Evolutionary conservation across 2,113 vertebrate genomes (phyloP).

Genomic region (Chloropsis cyanopogon): DNA sequence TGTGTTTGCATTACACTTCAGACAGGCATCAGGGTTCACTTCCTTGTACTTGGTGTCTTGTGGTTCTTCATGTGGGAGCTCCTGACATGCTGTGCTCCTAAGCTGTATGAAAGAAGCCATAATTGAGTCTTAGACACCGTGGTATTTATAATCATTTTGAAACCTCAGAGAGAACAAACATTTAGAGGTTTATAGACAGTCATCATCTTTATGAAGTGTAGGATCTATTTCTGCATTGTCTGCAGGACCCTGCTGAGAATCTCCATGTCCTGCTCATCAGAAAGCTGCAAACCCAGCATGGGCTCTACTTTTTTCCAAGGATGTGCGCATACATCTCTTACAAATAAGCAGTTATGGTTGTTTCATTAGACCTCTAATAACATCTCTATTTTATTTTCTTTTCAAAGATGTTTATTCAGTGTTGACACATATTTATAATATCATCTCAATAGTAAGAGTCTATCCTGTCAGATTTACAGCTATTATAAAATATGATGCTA

Average conservation of each 20-base stretch:
- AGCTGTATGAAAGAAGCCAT: neutral
- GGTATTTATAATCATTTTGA: slow-evolving; percentile 12
- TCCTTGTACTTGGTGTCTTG: neutral
- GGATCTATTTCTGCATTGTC: neutral
- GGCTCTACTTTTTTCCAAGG: neutral
- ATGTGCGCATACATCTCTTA: neutral
- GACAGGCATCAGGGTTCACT: neutral
- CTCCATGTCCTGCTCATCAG: neutral
- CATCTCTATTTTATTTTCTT: slow-evolving; percentile 47
- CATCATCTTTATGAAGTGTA: slow-evolving; percentile 37
- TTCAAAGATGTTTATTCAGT: slow-evolving; percentile 30
- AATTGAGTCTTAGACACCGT: neutral
- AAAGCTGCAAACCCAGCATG: slow-evolving; percentile 42
- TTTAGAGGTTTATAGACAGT: slow-evolving; percentile 11
- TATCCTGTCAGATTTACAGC: slow-evolving; percentile 40
- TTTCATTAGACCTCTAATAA: slow-evolving; percentile 51
- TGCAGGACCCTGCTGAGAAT: slow-evolving; percentile 45
- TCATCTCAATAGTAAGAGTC: slow-evolving; percentile 17
- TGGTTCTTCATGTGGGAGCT: neutral
- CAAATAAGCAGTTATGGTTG: slow-evolving; percentile 12
- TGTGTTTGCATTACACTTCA: neutral
- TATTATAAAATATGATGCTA: slow-evolving; percentile 32
- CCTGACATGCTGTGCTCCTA: neutral
- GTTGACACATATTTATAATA: slow-evolving; percentile 29
- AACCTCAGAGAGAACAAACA: neutral